phyloP scores from a whole-genome alignment of 2,888 invertebrate species.

The Tetropium fuscum region DNA sequence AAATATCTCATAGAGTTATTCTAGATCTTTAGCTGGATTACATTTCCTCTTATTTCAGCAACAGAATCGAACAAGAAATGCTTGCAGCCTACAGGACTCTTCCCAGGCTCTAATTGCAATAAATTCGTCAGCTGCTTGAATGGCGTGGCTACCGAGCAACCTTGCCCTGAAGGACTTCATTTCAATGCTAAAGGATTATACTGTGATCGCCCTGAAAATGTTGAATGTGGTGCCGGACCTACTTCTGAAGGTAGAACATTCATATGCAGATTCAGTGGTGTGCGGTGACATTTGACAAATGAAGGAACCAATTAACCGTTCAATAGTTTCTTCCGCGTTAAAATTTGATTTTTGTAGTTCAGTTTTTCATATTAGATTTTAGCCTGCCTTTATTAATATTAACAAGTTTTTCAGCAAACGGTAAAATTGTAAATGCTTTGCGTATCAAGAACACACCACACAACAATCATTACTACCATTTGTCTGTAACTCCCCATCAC shows the following conservation, averaged over 20 bases:
- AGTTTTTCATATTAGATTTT: no score
- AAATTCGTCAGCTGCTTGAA: constrained; percentile 81
- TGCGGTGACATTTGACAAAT: no score
- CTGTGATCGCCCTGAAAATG: constrained; percentile 75
- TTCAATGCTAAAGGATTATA: constrained; percentile 69
- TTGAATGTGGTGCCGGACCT: constrained; percentile 69
- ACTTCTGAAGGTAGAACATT: constrained; percentile 3
- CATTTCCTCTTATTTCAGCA: not conserved
- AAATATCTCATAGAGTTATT: not conserved
- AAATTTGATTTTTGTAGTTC: no score
- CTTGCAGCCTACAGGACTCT: constrained; percentile 71
- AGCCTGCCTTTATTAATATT: no score
- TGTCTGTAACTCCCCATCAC: no score
- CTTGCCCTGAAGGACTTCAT: constrained; percentile 73
- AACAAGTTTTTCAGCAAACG: no score
- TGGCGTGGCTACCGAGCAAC: constrained; percentile 74
- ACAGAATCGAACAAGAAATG: constrained; percentile 58
- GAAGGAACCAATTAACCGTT: no score
- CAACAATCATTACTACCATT: no score
- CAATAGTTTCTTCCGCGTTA: no score
- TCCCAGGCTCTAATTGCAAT: constrained; percentile 72
- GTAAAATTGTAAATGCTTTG: no score
- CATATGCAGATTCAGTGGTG: no score
- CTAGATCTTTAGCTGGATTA: not conserved
- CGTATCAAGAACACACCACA: no score